A percentile compares a stretch with the other conserved stretches of the same genome.
Conservation (phyloP, 2,113 vertebrate genomes). For the Cebus imitator region DNA sequence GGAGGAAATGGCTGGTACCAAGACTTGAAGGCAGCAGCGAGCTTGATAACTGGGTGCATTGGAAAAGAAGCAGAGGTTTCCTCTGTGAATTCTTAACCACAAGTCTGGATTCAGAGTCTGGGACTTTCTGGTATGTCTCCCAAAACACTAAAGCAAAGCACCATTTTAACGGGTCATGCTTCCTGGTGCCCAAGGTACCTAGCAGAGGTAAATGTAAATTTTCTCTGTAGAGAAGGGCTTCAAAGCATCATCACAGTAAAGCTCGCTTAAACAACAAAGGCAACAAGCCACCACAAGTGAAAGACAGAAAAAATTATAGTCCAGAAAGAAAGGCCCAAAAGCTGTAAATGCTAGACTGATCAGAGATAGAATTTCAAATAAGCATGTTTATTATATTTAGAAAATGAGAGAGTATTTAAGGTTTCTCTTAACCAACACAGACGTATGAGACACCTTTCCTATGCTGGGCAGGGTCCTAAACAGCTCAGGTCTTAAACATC, state of each 20-base stretch:
- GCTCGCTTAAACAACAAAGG: not conserved
- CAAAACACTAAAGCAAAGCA: not conserved
- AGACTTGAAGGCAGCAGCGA: not conserved
- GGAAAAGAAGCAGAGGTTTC: not conserved
- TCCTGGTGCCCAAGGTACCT: not conserved
- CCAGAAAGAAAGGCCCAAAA: not conserved
- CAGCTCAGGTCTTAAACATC: not conserved
- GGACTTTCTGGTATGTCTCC: not conserved
- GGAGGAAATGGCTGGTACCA: not conserved
- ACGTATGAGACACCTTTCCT: not conserved
- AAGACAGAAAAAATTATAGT: not conserved
- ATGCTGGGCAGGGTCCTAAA: not conserved
- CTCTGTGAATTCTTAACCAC: not conserved
- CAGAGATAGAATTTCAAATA: not conserved
- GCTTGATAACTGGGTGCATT: not conserved
- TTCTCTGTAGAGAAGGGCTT: not conserved
- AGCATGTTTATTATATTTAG: not conserved
- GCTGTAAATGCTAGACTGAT: not conserved
- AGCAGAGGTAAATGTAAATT: not conserved
- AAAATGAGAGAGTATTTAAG: not conserved
- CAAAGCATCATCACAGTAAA: not conserved
- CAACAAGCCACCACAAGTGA: not conserved
- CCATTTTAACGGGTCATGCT: not conserved
- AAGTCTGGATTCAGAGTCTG: not conserved
- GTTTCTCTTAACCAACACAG: not conserved